Evolutionary conservation across 2,888 invertebrate genomes (phyloP).

Genomic region (Dolichomitus sp.): DNA sequence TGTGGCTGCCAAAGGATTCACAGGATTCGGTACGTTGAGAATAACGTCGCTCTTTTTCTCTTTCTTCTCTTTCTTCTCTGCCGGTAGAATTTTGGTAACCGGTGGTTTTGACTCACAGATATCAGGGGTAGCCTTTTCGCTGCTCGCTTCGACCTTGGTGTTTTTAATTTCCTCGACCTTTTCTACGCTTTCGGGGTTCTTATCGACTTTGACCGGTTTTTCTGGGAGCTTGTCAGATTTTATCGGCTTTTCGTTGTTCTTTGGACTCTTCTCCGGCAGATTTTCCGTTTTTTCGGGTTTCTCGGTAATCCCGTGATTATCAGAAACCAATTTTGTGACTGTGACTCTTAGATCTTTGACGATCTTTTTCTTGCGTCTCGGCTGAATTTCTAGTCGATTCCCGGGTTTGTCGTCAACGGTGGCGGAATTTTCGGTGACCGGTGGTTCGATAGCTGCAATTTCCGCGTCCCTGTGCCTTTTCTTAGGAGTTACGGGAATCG

Average conservation of each 20-base stretch:
- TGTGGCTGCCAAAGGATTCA: slow-evolving; percentile 70
- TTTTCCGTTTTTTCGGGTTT: slow-evolving; percentile 76
- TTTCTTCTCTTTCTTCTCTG: slow-evolving; percentile 58
- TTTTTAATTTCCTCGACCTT: slow-evolving; percentile 82
- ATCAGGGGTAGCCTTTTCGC: slow-evolving; percentile 86
- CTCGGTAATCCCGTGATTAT: slow-evolving; percentile 75
- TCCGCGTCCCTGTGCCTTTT: slow-evolving; percentile 91
- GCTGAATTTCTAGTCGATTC: slow-evolving; percentile 78
- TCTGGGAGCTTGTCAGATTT: slow-evolving; percentile 87
- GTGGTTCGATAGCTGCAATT: slow-evolving; percentile 75
- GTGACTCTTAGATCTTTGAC: slow-evolving; percentile 84
- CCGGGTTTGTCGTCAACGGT: slow-evolving; percentile 74
- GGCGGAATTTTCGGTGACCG: slow-evolving; percentile 69
- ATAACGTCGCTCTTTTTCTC: slow-evolving; percentile 51
- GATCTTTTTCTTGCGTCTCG: slow-evolving; percentile 83
- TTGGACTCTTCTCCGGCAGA: slow-evolving; percentile 83
- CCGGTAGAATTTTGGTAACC: slow-evolving; percentile 40
- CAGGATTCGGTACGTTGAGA: slow-evolving; percentile 69
- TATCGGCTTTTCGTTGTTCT: slow-evolving; percentile 69
- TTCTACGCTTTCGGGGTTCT: slow-evolving; percentile 68
- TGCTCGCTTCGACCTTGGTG: slow-evolving; percentile 86
- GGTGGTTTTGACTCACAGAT: slow-evolving; percentile 42
- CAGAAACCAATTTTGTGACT: slow-evolving; percentile 81
- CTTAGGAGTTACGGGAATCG: slow-evolving; percentile 89
- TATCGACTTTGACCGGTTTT: slow-evolving; percentile 87